Conservation (phyloP, 2,888 invertebrate genomes). For the Acanthosepion pharaonis region DNA sequence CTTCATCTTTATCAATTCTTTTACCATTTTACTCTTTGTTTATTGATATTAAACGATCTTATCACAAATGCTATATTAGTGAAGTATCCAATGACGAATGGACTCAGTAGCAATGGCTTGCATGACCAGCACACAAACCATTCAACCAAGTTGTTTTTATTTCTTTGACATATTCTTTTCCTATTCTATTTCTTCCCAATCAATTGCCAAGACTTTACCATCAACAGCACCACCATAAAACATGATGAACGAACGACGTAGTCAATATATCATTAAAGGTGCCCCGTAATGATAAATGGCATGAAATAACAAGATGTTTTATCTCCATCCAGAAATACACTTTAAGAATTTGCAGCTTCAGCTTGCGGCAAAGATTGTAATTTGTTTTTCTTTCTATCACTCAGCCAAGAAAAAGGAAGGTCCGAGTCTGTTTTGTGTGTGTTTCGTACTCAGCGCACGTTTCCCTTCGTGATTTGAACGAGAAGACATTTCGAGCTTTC, state of each 20-base stretch:
- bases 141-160: neutral
- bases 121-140: neutral
- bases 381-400: neutral
- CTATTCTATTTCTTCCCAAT: neutral
- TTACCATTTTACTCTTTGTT: neutral
- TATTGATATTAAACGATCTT: neutral
- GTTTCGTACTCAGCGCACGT: neutral
- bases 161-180: neutral
- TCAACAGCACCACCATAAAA: neutral
- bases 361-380: neutral
- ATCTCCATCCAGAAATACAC: neutral
- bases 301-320: neutral
- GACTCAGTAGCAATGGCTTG: neutral
- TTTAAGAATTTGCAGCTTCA: neutral
- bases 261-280: neutral
- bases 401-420: neutral
- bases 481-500: neutral
- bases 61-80: too few species aligned
- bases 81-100: neutral
- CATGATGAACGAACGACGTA: neutral
- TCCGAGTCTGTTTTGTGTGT: neutral
- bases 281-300: neutral
- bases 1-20: too few species aligned
- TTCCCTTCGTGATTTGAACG: neutral
- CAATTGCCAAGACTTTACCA: neutral